phyloP scores from a whole-genome alignment of 2,888 invertebrate genomes.

The Pammene aurita region DNA sequence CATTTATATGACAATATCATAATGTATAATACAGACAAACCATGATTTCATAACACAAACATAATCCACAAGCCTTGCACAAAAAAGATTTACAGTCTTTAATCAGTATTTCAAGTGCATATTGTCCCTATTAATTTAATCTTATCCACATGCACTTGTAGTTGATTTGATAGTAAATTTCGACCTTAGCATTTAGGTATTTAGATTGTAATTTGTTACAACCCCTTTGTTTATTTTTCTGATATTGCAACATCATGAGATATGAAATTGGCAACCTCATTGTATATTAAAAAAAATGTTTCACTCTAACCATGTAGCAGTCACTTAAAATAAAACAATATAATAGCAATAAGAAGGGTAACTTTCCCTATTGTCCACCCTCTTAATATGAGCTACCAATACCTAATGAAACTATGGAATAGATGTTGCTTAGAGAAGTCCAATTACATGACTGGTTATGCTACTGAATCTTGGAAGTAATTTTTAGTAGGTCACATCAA shows the following conservation, averaged over 20 bases:
- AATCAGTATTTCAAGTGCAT: background rate
- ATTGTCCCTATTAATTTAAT: background rate
- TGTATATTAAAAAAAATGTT: too few relatives aligned
- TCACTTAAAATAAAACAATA: too few relatives aligned
- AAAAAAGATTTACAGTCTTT: background rate
- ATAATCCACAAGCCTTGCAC: background rate
- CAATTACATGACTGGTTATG: too few relatives aligned
- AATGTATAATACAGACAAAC: background rate
- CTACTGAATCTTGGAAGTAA: too few relatives aligned
- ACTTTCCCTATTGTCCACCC: too few relatives aligned
- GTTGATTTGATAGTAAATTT: background rate
- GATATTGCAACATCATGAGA: constrained; percentile 1
- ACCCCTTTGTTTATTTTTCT: background rate
- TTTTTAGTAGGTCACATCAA: too few relatives aligned
- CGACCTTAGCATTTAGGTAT: background rate
- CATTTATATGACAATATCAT: too few relatives aligned
- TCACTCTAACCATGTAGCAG: too few relatives aligned
- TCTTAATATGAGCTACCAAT: too few relatives aligned
- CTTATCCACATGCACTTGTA: background rate
- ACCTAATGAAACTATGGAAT: too few relatives aligned
- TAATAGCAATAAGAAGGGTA: too few relatives aligned
- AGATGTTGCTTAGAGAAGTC: too few relatives aligned
- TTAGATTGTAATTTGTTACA: background rate
- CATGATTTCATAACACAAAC: background rate
- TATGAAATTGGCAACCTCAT: background rate